A percentile compares a stretch with the other conserved stretches of the same genome.
phyloP scores from a whole-genome alignment of 2,888 invertebrate genomes.

The Troglohyphantes excavatus region DNA sequence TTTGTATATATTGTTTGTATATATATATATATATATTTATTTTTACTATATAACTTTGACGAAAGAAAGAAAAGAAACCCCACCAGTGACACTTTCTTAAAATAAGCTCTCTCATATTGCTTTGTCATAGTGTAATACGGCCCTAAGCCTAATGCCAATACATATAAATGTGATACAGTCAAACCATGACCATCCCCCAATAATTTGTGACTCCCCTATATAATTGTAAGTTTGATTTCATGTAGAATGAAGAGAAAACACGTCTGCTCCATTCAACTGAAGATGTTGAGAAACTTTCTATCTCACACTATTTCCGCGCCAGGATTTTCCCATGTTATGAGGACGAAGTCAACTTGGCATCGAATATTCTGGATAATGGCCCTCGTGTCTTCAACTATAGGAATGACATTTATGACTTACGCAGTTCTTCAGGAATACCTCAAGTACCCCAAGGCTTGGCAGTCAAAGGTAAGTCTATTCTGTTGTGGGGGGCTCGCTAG shows the following conservation, averaged over 20 bases:
- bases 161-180: too few relatives aligned
- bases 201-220: too few relatives aligned
- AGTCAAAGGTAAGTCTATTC: constrained; percentile 37
- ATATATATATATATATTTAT: too few relatives aligned
- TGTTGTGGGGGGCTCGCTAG: not conserved
- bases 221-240: not conserved
- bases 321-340: constrained; percentile 48
- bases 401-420: constrained; percentile 50
- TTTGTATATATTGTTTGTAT: too few relatives aligned
- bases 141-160: too few relatives aligned
- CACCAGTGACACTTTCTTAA: too few relatives aligned
- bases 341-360: not conserved
- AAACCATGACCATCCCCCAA: too few relatives aligned
- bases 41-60: too few relatives aligned
- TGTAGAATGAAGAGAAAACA: constrained; percentile 13
- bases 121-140: too few relatives aligned
- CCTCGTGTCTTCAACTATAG: not conserved
- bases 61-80: too few relatives aligned
- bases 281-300: constrained; percentile 29
- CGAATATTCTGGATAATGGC: constrained; percentile 44
- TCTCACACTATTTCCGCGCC: constrained; percentile 37
- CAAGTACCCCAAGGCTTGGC: constrained; percentile 48
- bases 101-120: too few relatives aligned
- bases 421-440: constrained; percentile 58
- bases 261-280: not conserved